Base-by-base conservation (phyloP, 2,888 invertebrate genomes). In the Lymantria dispar region DNA sequence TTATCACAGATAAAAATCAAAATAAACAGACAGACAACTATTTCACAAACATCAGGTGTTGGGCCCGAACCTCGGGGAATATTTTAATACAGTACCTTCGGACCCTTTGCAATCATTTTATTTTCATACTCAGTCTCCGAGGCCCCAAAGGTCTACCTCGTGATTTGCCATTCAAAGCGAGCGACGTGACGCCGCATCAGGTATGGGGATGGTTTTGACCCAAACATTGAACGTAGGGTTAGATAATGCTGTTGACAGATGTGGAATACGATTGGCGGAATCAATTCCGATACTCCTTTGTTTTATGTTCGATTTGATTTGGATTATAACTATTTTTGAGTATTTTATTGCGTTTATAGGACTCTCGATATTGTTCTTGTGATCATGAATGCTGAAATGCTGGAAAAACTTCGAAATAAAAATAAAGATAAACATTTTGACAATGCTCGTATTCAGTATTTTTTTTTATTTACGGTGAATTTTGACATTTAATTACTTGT, bases 121-220 rank as follows among this genome's bases (percentile, higher is more conserved):
- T 89, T 88, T 89, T 89, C 87, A 89, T 90, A 85, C 84, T 62
- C 69, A 77, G 82, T 83, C 88, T 77, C 88, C 7, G 61, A 83
- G 84, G 82, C 88, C 88, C 90, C 68, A 70, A 87, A 85, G 90
- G 89, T 86, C 82, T 80, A 84, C 87, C 87, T 80, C 85, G 78
- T 89, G 90, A 90, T 90, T 90, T 89, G 86, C 80, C 86, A 90
- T 90, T 90, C 90, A 90, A 83, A 87, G 81, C 65, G 77, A 52
- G 79, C 67, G 75, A 82, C 85, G 87, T 85, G 86, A 80, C 81
- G 72, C 59, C 75, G 79, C 83, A 83, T 84, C 83, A 83, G 83
- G 83, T 85, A 81, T 57, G 49, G 72, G 77, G 78, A 78, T 83
- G 71, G 74, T 58, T 70, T 52, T 70, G 73, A 74, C 72, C 75